Evolutionary conservation across 2,888 invertebrate species (phyloP).

Genomic region (Carterocephalus palaemon): DNA sequence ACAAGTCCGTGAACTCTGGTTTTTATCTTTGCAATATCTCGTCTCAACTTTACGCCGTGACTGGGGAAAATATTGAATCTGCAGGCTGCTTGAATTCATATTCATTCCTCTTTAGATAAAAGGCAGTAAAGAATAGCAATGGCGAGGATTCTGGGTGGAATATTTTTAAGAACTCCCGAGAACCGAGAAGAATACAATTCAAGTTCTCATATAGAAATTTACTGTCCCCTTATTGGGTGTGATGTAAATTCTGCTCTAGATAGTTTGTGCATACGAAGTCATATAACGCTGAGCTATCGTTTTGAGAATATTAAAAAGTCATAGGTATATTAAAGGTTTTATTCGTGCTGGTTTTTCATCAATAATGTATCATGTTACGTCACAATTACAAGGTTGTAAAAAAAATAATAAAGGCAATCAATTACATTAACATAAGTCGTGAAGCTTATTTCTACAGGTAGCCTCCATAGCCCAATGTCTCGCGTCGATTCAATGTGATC

Average conservation of each 20-base stretch:
- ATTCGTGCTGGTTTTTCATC: too few relatives aligned
- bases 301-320: constrained; percentile 20
- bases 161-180: constrained; percentile 18
- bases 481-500: too few relatives aligned
- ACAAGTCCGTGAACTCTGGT: constrained; percentile 53
- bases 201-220: constrained; percentile 22
- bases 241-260: constrained; percentile 20
- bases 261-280: constrained; percentile 8
- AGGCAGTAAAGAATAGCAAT: constrained; percentile 23
- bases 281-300: background rate
- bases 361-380: too few relatives aligned
- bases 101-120: constrained; percentile 30
- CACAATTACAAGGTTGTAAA: too few relatives aligned
- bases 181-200: constrained; percentile 16
- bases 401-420: too few relatives aligned
- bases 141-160: constrained; percentile 21
- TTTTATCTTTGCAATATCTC: constrained; percentile 50
- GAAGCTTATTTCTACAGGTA: too few relatives aligned
- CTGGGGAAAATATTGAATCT: constrained; percentile 39
- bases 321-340: background rate
- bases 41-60: constrained; percentile 37
- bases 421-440: too few relatives aligned
- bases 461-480: too few relatives aligned
- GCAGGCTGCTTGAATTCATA: constrained; percentile 30
- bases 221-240: constrained; percentile 19